These are phyloP conservation scores for Acronicta aceris DNA, from an alignment of 2,888 invertebrate genomes.

Conservation along the genomic window DNA sequence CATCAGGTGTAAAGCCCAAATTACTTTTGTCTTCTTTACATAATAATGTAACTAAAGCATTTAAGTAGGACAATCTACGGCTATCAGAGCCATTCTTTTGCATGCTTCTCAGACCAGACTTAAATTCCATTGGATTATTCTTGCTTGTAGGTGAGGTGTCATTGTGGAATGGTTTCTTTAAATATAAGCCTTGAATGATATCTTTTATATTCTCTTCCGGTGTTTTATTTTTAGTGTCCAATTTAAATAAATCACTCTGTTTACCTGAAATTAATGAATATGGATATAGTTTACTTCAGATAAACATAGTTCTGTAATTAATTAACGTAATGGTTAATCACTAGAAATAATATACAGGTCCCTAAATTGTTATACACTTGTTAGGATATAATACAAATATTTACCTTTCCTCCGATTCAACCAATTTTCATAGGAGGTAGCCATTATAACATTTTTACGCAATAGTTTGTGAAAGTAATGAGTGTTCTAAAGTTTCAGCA, in stretches of 20 bases:
- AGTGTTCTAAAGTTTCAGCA: conserved; percentile 43
- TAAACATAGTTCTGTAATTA: conserved; percentile 1
- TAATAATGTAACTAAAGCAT: conserved; percentile 95
- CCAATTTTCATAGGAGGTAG: conserved; percentile 82
- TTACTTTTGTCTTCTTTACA: conserved; percentile 90
- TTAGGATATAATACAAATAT: conserved; percentile 58
- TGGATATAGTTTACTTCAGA: conserved; percentile 1
- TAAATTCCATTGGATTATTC: conserved; percentile 79
- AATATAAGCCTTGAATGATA: conserved; percentile 90
- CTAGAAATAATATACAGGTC: conserved; percentile 2
- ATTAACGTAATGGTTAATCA: background rate
- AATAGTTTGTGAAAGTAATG: conserved; percentile 43
- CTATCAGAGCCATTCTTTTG: conserved; percentile 92
- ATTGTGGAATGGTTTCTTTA: conserved; percentile 78
- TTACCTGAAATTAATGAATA: conserved; percentile 78
- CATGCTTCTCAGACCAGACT: conserved; percentile 89
- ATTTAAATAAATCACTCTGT: conserved; percentile 91
- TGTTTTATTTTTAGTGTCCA: conserved; percentile 89
- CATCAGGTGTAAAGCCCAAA: conserved; percentile 93
- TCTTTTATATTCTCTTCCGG: conserved; percentile 91
- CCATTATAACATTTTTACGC: conserved; percentile 83
- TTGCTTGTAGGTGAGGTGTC: conserved; percentile 81
- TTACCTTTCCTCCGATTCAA: conserved; percentile 86
- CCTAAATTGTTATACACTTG: conserved; percentile 13
- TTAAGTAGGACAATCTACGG: conserved; percentile 95